A percentile compares a stretch with the other conserved stretches of the same genome.
These are phyloP conservation scores for Chinchilla lanigera DNA, from an alignment of 2,113 vertebrate species.

Conservation along the genomic window DNA sequence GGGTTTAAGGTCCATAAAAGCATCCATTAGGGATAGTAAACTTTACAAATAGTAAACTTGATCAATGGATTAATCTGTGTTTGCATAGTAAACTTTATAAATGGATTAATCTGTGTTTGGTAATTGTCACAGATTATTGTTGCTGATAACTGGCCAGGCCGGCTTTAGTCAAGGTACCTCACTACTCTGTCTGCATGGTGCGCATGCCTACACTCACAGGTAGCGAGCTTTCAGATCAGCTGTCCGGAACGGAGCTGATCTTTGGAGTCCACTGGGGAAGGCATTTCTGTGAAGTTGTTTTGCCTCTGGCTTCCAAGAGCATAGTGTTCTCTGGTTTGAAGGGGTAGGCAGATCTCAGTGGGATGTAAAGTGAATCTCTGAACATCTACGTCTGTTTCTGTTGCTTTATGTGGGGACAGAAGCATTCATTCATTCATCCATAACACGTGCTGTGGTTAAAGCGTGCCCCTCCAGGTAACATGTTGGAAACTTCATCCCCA, in stretches of 20 bases:
- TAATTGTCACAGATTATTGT: not conserved
- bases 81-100: too few relatives aligned
- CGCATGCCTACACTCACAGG: not conserved
- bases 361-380: not conserved
- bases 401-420: not conserved
- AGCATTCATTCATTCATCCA: not conserved
- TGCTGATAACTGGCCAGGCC: not conserved
- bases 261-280: slow-evolving; percentile 30
- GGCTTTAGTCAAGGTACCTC: not conserved
- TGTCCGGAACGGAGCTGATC: not conserved
- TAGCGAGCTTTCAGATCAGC: not conserved
- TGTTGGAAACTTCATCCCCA: not conserved
- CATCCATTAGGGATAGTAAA: too few relatives aligned
- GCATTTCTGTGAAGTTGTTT: not conserved
- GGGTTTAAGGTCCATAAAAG: not conserved
- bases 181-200: not conserved
- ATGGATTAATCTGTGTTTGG: not conserved
- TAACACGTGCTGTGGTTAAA: not conserved
- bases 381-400: not conserved
- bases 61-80: too few relatives aligned
- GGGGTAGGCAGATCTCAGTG: not conserved
- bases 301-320: slow-evolving; percentile 17
- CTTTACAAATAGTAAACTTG: too few relatives aligned
- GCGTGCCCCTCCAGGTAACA: not conserved
- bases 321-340: not conserved